Conservation (phyloP, 1,140 invertebrate species). For the Myzus persicae region DNA sequence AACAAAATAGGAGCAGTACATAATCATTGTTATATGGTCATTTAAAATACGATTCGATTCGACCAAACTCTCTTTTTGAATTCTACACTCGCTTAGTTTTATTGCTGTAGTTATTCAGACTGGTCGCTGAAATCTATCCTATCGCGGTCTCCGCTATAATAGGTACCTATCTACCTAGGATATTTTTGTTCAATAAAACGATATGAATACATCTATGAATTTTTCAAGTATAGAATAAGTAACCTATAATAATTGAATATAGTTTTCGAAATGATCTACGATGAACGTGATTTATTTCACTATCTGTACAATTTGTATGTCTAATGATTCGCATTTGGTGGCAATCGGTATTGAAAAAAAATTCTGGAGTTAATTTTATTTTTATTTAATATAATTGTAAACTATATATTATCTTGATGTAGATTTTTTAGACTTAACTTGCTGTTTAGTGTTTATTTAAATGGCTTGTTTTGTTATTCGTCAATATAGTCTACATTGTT, state of each 20-base stretch:
- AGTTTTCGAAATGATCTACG: neutral
- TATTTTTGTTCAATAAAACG: neutral
- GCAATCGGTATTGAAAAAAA: neutral
- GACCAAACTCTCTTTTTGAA: neutral
- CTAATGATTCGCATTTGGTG: neutral
- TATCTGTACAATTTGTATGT: neutral
- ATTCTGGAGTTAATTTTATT: neutral
- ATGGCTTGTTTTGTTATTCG: neutral
- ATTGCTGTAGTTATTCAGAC: no score
- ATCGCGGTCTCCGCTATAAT: neutral
- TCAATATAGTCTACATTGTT: neutral
- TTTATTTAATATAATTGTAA: neutral
- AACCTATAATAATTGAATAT: neutral
- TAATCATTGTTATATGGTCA: neutral
- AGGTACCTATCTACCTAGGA: neutral
- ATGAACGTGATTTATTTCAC: neutral
- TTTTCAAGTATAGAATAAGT: neutral
- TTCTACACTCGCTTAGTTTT: neutral
- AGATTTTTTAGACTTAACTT: neutral
- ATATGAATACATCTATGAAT: neutral
- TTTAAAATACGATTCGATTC: neutral
- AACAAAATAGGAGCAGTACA: neutral
- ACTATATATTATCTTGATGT: neutral
- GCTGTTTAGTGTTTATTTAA: neutral
- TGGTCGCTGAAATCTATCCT: neutral